Conservation (phyloP, 1,140 invertebrate species). For the Bombus terrestris region DNA sequence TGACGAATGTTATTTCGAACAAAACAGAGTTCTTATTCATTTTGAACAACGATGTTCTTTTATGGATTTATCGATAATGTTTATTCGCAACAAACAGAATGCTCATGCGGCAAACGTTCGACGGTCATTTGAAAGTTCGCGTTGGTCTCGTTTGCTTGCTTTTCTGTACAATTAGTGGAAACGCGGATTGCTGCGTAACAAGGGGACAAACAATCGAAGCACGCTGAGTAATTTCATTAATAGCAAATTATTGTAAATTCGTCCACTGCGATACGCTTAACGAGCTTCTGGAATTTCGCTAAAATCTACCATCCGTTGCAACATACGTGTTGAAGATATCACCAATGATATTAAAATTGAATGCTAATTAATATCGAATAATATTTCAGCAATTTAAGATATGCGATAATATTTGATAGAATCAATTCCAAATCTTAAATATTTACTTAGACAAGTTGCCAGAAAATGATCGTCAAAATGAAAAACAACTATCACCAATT, state of each 20-base stretch:
- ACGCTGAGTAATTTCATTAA: constrained; percentile 59
- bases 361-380: not conserved
- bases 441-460: too few species aligned
- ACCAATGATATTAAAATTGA: not conserved
- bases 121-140: constrained; percentile 34
- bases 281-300: constrained; percentile 35
- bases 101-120: not conserved
- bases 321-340: not conserved
- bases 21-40: not conserved
- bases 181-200: constrained; percentile 35
- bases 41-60: not conserved
- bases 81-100: constrained; percentile 19
- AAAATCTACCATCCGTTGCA: constrained; percentile 8
- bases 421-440: too few species aligned
- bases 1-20: not conserved
- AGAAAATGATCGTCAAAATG: too few species aligned
- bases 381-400: not conserved
- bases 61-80: constrained; percentile 11
- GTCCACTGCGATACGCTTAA: constrained; percentile 50
- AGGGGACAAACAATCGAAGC: constrained; percentile 46
- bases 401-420: too few species aligned
- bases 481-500: too few species aligned
- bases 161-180: constrained; percentile 36
- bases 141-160: constrained; percentile 32
- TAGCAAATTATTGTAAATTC: constrained; percentile 65